Percentiles rank a stretch among this genome's conserved stretches.
Conservation (phyloP, 2,113 vertebrate species). For the Acrocephalus arundinaceus region DNA sequence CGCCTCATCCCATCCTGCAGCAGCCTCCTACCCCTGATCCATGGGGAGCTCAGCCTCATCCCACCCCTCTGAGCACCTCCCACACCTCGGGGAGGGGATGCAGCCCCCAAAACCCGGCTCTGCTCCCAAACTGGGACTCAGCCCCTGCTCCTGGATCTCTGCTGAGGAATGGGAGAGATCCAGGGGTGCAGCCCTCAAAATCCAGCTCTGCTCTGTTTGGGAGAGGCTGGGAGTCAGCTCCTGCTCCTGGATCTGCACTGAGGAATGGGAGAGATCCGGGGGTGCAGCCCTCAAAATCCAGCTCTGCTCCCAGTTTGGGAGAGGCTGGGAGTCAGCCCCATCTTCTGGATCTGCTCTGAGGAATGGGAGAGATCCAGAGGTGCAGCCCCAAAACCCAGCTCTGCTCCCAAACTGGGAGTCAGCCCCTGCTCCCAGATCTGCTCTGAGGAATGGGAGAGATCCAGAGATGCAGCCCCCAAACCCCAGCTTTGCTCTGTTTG, state of each 20-base stretch:
- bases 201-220: fast-evolving
- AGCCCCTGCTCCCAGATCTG: not conserved
- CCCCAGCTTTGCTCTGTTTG: fast-evolving
- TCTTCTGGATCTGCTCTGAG: too few species aligned
- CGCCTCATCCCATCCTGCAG: not conserved
- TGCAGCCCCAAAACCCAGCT: not conserved
- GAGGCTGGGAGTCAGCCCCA: too few species aligned
- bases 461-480: too few species aligned
- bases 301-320: too few species aligned
- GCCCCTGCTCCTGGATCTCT: not conserved
- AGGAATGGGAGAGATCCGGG: not conserved
- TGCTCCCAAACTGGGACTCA: not conserved
- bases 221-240: not conserved
- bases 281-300: too few species aligned
- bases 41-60: not conserved
- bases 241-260: not conserved
- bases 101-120: not conserved
- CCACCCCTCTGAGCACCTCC: not conserved
- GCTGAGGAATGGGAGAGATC: not conserved
- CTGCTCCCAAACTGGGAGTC: not conserved
- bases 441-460: not conserved
- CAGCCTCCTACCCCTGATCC: not conserved
- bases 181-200: too few species aligned
- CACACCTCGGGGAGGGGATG: not conserved
- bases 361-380: too few species aligned